Evolutionary conservation across 2,888 invertebrate genomes (phyloP).

Genomic region (Adela reaumurella): DNA sequence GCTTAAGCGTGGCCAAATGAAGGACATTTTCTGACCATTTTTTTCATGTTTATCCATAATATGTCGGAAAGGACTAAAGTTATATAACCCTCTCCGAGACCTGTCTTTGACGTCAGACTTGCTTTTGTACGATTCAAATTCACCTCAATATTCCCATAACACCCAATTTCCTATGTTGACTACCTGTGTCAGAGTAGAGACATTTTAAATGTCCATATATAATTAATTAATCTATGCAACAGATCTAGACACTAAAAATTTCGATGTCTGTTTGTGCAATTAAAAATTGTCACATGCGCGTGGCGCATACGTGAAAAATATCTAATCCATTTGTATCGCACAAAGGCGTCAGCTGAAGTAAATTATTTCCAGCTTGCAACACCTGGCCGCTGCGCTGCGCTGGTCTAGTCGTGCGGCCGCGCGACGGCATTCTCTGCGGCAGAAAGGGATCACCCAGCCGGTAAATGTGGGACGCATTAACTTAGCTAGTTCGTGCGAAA

Average conservation of each 20-base stretch:
- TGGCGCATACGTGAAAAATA: not conserved
- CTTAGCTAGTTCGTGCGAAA: not conserved
- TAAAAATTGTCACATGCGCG: not conserved
- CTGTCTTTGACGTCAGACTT: too few relatives aligned
- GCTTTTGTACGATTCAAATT: too few relatives aligned
- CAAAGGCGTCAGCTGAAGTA: not conserved
- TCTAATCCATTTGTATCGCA: not conserved
- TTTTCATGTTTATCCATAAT: too few relatives aligned
- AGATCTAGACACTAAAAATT: not conserved
- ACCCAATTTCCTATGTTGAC: too few relatives aligned
- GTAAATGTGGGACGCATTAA: not conserved
- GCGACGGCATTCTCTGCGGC: not conserved
- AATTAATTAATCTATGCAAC: too few relatives aligned
- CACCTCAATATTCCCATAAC: too few relatives aligned
- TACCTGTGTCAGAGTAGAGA: too few relatives aligned
- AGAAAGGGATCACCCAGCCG: not conserved
- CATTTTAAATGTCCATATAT: too few relatives aligned
- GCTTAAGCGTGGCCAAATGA: too few relatives aligned
- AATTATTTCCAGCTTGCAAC: not conserved
- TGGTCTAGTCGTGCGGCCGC: not conserved
- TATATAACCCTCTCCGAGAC: too few relatives aligned
- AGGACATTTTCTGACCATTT: too few relatives aligned
- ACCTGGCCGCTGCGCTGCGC: not conserved
- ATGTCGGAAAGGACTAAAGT: too few relatives aligned
- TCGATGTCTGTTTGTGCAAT: not conserved